Evolutionary conservation across 1,140 invertebrate species (phyloP), one percentile per base, ranked within the genome.

Genomic region (Calephelis nemesis): DNA sequence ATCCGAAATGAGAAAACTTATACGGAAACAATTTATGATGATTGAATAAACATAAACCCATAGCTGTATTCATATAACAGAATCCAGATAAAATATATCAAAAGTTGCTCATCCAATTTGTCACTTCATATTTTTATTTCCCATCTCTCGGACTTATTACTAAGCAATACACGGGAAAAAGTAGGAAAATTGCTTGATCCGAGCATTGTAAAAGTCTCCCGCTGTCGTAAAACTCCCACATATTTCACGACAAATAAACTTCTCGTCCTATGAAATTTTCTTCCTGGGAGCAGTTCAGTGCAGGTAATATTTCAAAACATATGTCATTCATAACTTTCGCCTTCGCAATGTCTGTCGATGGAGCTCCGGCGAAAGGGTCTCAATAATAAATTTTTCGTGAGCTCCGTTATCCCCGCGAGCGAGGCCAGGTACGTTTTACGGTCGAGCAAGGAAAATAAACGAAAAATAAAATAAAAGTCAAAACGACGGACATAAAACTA

Each of bases 381-480:
- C 86, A 89, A 90, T 91, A 91, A 91, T 91, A 91, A 90, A 91
- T 91, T 90, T 91, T 87, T 88, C 87, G 81, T 88, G 87, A 91
- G 82, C 79, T 83, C 82, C 78, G 82, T 85, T 85, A 87, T 88
- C 84, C 84, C 82, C 84, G 84, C 81, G 77, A 83, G 84, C 82
- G 80, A 78, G 76, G 79, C 81, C 86, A 88, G 86, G 87, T 90
- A 90, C 85, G 83, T 87, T 91, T 91, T 91, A 91, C 82, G 86
- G 85, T 85, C 86, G 86, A 84, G 79, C 86, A 79, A 88, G 83
- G 87, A 90, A 89, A 88, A 91, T 91, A 90, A 90, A 90, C 86
- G 87, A 91, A 91, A 91, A 90, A 89, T 88, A 89, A 91, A 91
- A 91, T 91, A 90, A 91, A 91, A 91, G 88, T 91, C 85, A 88